Base-by-base conservation (phyloP, 2,888 invertebrate species). In the Spodoptera exigua region DNA sequence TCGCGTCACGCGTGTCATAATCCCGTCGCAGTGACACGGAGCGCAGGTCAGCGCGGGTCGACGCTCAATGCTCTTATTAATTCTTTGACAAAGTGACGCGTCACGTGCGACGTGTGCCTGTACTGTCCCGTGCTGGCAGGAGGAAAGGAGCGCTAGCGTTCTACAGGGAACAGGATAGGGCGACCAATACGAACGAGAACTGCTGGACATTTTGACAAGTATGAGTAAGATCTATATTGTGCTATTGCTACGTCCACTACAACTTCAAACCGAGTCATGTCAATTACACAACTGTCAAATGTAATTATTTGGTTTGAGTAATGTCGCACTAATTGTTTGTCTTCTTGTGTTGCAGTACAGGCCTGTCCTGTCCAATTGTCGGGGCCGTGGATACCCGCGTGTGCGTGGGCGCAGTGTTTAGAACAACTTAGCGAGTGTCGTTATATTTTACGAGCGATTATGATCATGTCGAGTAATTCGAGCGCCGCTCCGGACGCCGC, bases 361-460 rank as follows among this genome's bases (percentile, higher is more conserved):
- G 7, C 46, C 35, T n/a, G 11, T 56, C 57, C 39, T 27, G 10
- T 3, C 7, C 1, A 16, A 5, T 3, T 5, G 2, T 27, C 13
- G 7, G 5, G 10, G 11, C 9, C 34, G 10, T 51, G 37, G 63
- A 0, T 32, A 34, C 52, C 40, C 7, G 32, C 2, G 27, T 27
- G 27, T 56, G 60, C 51, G 74, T 74, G 61, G 70, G 70, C 54
- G 73, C 64, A 55, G 21, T 14, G 16, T 46, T 40, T 16, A 27
- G 59, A 52, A 36, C 60, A 44, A 47, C 54, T 55, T 55, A 51
- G 45, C 53, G 51, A 35, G 69, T 75, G 71, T 78, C 63, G 76
- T 78, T 78, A 80, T 54, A 57, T 66, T 61, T 62, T 57, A 69
- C 65, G 73, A 76, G 72, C 72, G 72, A 45, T 75, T 75, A 75